Base-by-base conservation (phyloP, 1,140 invertebrate species). In the Nasonia longicornis region DNA sequence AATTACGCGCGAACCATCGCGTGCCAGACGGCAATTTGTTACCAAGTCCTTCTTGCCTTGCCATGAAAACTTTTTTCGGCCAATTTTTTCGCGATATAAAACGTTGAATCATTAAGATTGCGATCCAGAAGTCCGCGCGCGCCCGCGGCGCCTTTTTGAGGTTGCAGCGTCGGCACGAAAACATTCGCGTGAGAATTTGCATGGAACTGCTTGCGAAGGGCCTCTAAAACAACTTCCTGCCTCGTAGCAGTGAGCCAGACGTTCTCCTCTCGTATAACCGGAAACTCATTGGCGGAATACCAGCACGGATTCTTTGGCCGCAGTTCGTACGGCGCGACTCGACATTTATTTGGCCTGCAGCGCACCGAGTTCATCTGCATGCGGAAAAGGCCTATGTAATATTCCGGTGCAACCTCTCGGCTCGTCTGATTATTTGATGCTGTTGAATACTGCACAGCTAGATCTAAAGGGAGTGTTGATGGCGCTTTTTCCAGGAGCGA, bases 181-280 rank as follows among this genome's bases (percentile, higher is more conserved):
- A 67, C 64, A 77, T 69, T 67, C 26, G 38, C 12, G 63, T 76
- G 35, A 22, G 35, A 66, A 77, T 77, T 77, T 77, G 35, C 63
- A 77, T 77, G 26, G 35, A 38, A 52, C 14, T 1, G 45, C 35
- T 16, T 35, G 29, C 38, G 20, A 71, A 38, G 48, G 26, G 73
- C 48, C 52, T 75, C 35, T 20, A 58, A 71, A 79, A 71, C 77
- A 79, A 66, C 76, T 77, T 77, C 45, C 76, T 29, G 75, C 63
- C 58, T 42, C 38, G 38, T 11, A 42, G 6, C 7, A 6, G 38
- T 8, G 38, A 42, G 38, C 6, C 52, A n/a, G 22, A 71, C 67
- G 26, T 71, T 70, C 26, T 31, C 45, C 77, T 71, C 31, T 71
- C 35, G 71, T 79, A 71, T 22, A 35, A 79, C 45, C 48, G 77